phyloP scores from a whole-genome alignment of 1,140 invertebrate species.

The Parapsyche elsis region DNA sequence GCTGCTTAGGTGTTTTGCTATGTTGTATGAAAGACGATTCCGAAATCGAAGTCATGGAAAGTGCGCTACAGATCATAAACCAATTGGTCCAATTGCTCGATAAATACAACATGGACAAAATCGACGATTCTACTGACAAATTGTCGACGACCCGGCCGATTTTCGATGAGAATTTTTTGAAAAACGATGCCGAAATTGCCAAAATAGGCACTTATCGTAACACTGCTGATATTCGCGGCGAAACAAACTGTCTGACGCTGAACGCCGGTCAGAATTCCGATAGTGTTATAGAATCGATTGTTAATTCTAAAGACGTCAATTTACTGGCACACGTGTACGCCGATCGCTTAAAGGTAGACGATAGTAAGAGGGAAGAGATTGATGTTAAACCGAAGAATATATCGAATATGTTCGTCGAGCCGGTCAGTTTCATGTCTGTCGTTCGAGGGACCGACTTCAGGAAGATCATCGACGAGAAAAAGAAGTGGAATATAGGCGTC shows the following conservation, averaged over 20 bases:
- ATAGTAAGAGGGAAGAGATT: constrained; percentile 51
- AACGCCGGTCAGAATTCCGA: constrained; percentile 35
- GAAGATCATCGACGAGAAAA: constrained; percentile 67
- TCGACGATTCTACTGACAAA: constrained; percentile 61
- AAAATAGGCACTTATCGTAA: constrained; percentile 53
- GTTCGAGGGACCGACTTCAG: constrained; percentile 69
- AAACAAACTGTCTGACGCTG: constrained; percentile 59
- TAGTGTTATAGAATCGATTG: constrained; percentile 67
- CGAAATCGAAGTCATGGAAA: constrained; percentile 76
- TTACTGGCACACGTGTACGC: constrained; percentile 70
- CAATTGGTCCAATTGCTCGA: constrained; percentile 70
- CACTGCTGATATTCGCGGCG: constrained; percentile 60
- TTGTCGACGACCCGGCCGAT: constrained; percentile 59
- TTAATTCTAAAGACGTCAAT: constrained; percentile 69
- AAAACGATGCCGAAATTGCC: constrained; percentile 43
- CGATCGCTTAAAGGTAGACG: constrained; percentile 61
- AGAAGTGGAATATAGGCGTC: constrained; percentile 70
- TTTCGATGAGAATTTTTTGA: constrained; percentile 50
- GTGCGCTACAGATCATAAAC: constrained; percentile 68
- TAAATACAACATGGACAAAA: constrained; percentile 68
- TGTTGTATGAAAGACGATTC: constrained; percentile 75
- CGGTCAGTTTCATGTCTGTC: constrained; percentile 68
- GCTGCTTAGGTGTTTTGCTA: constrained; percentile 76
- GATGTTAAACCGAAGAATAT: constrained; percentile 62
- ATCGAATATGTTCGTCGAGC: constrained; percentile 62